Evolutionary conservation across 2,113 vertebrate species (phyloP).

Genomic region (Lycocorax pyrrhopterus): DNA sequence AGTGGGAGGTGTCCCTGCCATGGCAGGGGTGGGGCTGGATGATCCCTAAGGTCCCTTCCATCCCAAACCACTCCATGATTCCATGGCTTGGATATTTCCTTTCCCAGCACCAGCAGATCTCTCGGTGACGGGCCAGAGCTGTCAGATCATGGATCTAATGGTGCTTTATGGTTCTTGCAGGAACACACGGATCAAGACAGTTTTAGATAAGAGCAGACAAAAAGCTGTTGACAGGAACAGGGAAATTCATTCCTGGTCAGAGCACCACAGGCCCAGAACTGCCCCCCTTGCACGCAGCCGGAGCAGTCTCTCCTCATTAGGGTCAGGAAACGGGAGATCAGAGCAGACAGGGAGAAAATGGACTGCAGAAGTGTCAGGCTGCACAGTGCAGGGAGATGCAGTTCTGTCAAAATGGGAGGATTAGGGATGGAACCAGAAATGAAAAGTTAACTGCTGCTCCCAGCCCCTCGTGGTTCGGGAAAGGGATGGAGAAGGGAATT

Average conservation of each 20-base stretch:
- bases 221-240: not conserved
- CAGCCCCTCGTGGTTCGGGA: fast-evolving
- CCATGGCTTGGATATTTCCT: fast-evolving
- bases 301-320: not conserved
- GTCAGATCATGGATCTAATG: not conserved
- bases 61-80: not conserved
- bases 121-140: not conserved
- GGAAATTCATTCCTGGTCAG: not conserved
- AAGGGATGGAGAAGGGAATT: no score
- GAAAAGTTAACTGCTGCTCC: not conserved
- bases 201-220: not conserved
- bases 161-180: not conserved
- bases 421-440: not conserved
- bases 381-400: not conserved
- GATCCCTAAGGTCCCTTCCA: not conserved
- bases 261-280: fast-evolving
- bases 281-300: fast-evolving
- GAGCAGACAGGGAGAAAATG: not conserved
- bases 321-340: not conserved
- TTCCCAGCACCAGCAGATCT: not conserved
- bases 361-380: not conserved
- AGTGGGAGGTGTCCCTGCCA: not conserved
- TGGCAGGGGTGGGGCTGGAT: not conserved
- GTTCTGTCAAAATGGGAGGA: not conserved
- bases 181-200: not conserved